Base-by-base conservation (phyloP, 2,888 invertebrate genomes). In the Sminthurinus aureus region DNA sequence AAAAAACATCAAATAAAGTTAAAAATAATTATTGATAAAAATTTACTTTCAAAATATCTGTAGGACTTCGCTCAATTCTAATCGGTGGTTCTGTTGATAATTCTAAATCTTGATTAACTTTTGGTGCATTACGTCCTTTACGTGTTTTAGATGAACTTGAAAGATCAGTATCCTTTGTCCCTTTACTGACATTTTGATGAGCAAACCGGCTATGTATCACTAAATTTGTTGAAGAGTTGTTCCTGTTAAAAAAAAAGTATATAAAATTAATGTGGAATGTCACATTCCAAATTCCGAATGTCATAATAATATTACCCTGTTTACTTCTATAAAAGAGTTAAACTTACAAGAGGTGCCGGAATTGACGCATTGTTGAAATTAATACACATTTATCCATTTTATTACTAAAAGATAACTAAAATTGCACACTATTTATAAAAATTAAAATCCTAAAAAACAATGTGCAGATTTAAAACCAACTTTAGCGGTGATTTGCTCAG, bases 31-130 rank as follows among this genome's bases (percentile, higher is more conserved):
- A n/a, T n/a, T n/a, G n/a, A 20, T 22, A 26, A 13, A 13, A 66
- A 82, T 79, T 86, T 89, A 93, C 93, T 88, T 93, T 92, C 79
- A 97, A 90, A 84, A 98, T 93, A 90, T 96, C 97, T 0, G 97
- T 97, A 0, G 96, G 93, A 0, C 94, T 92, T 88, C 97, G 92
- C 67, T 92, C 93, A 89, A 95, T 95, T 76, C 94, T 92, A 79
- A 93, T 92, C 0, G 96, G 96, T 87, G 94, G 92, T 86, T 91
- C 90, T 86, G 94, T 92, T 87, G 90, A 90, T 18, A 13, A 11
- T 50, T 81, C 71, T 71, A n/a, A 8, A 26, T n/a, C 71, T 18
- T 13, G 12, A 13, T 71, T 13, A 71, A 20, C 71, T 13, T 71
- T 58, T 0, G 74, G 26, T 24, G 74, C 1, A 12, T 22, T 26